These are phyloP conservation scores for Sternotherus odoratus DNA, from an alignment of 2,797 vertebrate genomes.

Conservation along the genomic window DNA sequence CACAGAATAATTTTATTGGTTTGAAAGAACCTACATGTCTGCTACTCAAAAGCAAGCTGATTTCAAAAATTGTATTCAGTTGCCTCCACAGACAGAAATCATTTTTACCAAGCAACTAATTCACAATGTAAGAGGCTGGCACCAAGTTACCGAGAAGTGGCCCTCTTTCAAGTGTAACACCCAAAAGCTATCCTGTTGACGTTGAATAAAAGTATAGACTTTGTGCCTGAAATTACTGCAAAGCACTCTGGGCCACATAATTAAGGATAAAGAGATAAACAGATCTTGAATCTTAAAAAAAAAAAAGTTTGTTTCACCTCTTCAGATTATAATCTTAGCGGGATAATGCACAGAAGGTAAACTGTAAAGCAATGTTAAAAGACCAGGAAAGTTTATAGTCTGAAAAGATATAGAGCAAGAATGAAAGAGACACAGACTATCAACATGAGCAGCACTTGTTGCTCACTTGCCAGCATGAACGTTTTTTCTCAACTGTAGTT, in stretches of 20 bases:
- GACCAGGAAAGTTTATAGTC: slow-evolving; percentile 50
- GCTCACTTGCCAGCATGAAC: slow-evolving; percentile 5
- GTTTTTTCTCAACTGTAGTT: slow-evolving; percentile 40
- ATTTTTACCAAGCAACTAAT: slow-evolving; percentile 70
- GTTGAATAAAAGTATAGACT: slow-evolving; percentile 65
- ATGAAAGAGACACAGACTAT: slow-evolving; percentile 49
- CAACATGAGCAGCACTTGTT: neutral
- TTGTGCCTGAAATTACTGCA: slow-evolving; percentile 61
- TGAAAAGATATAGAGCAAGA: slow-evolving; percentile 52
- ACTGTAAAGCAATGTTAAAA: slow-evolving; percentile 63
- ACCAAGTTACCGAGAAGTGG: slow-evolving; percentile 59
- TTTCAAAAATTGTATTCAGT: slow-evolving; percentile 73
- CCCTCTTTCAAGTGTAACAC: slow-evolving; percentile 52
- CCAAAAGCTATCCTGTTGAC: slow-evolving; percentile 59
- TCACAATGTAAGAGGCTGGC: slow-evolving; percentile 62
- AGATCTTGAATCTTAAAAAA: slow-evolving; percentile 38
- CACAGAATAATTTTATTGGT: slow-evolving; percentile 82
- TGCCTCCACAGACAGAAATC: slow-evolving; percentile 79
- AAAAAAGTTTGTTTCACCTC: slow-evolving; percentile 44
- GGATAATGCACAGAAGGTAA: slow-evolving; percentile 75
- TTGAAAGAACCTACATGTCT: slow-evolving; percentile 78
- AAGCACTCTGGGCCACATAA: slow-evolving; percentile 73
- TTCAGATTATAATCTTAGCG: slow-evolving; percentile 71
- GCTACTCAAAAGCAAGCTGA: slow-evolving; percentile 81
- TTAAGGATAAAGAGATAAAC: slow-evolving; percentile 51